Evolutionary conservation across 2,888 invertebrate species (phyloP).

Genomic region (Cephonodes hylas): DNA sequence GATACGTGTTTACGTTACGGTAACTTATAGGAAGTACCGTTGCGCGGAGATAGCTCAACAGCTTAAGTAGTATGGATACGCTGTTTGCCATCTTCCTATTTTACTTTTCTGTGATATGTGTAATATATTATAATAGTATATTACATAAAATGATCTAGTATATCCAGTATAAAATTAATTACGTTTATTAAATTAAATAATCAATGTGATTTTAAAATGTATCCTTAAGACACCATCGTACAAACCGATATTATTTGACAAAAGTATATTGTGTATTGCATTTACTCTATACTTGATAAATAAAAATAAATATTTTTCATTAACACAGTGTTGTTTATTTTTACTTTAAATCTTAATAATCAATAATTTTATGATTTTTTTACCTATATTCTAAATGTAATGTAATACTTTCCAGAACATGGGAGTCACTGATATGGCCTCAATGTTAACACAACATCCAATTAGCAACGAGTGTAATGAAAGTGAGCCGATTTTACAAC

Average conservation of each 20-base stretch:
- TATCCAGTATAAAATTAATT: neutral
- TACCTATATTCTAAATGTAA: neutral
- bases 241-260: neutral
- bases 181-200: neutral
- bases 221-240: neutral
- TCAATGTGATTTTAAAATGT: neutral
- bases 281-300: neutral
- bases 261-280: neutral
- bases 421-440: conserved; percentile 83
- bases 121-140: neutral
- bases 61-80: neutral
- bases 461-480: conserved; percentile 83
- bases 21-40: conserved; percentile 2
- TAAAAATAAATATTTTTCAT: neutral
- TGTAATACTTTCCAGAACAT: conserved; percentile 74
- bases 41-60: neutral
- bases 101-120: neutral
- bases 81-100: neutral
- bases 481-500: conserved; percentile 80
- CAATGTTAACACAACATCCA: conserved; percentile 82
- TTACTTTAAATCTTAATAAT: neutral
- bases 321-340: neutral
- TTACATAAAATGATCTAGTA: neutral
- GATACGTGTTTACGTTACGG: conserved; percentile 6
- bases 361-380: neutral